A percentile compares a stretch with the other conserved stretches of the same genome.
phyloP scores from a whole-genome alignment of 2,797 vertebrate species.

The Clarias pachynema region DNA sequence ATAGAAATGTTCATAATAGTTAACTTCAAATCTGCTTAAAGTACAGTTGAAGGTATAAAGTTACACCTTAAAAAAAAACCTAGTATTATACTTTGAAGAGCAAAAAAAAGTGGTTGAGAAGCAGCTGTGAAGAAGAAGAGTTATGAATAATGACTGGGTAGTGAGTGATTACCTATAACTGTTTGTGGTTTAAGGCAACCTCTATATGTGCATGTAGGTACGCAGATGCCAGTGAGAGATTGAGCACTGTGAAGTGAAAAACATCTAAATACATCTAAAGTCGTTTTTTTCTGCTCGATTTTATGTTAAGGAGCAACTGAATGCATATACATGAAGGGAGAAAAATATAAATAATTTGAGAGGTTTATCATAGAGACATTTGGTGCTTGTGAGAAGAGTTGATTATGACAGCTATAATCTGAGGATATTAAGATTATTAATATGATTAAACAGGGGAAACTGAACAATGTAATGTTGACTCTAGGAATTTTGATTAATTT shows the following conservation, averaged over 20 bases:
- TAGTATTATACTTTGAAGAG: too few species aligned
- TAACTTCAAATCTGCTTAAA: too few species aligned
- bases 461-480: not conserved
- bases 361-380: not conserved
- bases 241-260: not conserved
- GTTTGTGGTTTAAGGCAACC: not conserved
- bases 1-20: too few species aligned
- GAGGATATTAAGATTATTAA: not conserved
- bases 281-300: not conserved
- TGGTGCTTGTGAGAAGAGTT: not conserved
- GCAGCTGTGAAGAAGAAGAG: not conserved
- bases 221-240: not conserved
- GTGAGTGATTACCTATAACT: not conserved
- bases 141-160: not conserved
- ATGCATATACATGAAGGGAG: not conserved
- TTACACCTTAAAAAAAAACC: too few species aligned
- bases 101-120: not conserved
- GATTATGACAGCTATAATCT: not conserved
- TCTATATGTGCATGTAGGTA: not conserved
- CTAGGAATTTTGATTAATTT: conserved; percentile 54
- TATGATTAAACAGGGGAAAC: not conserved
- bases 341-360: not conserved
- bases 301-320: not conserved
- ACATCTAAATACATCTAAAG: not conserved
- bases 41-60: too few species aligned